phyloP scores from a whole-genome alignment of 2,888 invertebrate species.

The Apamea sordens region DNA sequence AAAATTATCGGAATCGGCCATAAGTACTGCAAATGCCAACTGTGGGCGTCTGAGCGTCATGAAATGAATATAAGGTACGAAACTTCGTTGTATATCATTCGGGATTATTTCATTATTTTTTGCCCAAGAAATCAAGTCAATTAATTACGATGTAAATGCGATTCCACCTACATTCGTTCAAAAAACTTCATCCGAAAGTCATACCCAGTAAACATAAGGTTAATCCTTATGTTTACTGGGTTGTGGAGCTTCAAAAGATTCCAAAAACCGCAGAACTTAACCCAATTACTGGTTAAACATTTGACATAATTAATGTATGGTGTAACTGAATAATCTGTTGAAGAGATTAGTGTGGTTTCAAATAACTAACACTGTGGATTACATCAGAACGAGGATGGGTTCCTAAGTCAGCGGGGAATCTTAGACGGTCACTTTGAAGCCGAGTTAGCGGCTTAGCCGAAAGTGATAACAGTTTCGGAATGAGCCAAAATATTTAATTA shows the following conservation, averaged over 20 bases:
- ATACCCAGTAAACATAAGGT: too few species aligned
- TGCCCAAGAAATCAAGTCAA: constrained; percentile 1
- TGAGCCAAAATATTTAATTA: constrained; percentile 40
- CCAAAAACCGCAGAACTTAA: constrained; percentile 39
- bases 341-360: constrained; percentile 76
- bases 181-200: constrained; percentile 14
- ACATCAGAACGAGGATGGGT: constrained; percentile 60
- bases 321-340: constrained; percentile 70
- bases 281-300: constrained; percentile 39
- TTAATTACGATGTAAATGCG: constrained; percentile 21
- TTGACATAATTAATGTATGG: constrained; percentile 60
- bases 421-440: constrained; percentile 32
- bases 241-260: constrained; percentile 26
- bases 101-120: constrained; percentile 29
- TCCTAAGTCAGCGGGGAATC: constrained; percentile 41
- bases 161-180: constrained; percentile 13
- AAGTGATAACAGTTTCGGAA: constrained; percentile 31
- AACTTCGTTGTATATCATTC: constrained; percentile 8
- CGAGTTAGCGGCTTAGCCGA: constrained; percentile 15
- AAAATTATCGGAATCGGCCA: not conserved
- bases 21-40: not conserved
- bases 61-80: constrained; percentile 3
- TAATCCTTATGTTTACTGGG: constrained; percentile 16
- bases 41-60: constrained; percentile 10
- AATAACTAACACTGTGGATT: constrained; percentile 68